Evolutionary conservation across 2,113 vertebrate genomes (phyloP).

Genomic region (Neoarius graeffei): DNA sequence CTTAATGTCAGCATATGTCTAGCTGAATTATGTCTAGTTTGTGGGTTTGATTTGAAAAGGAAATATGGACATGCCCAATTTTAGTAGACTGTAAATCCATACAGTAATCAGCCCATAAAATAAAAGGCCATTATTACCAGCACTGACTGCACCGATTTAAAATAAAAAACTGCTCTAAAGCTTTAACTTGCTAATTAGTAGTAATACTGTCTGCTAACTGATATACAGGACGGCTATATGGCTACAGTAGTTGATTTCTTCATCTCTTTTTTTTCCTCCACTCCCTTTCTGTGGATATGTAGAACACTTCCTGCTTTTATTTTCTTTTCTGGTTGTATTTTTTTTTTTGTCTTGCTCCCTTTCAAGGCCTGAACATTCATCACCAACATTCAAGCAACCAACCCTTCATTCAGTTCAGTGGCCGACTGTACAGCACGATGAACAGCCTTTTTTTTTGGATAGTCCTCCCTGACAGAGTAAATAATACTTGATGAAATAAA

Average conservation of each 20-base stretch:
- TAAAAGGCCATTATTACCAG: constrained; percentile 18
- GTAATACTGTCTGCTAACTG: background rate
- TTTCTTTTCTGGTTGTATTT: background rate
- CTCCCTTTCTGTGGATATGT: background rate
- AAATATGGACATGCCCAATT: background rate
- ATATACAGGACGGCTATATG: background rate
- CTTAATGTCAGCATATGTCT: background rate
- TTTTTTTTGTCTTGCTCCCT: constrained; percentile 1
- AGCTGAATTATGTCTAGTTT: background rate
- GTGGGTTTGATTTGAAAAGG: background rate
- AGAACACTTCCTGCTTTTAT: background rate
- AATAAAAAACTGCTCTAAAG: constrained; percentile 15
- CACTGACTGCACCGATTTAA: constrained; percentile 15
- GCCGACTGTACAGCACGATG: background rate
- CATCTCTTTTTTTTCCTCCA: background rate
- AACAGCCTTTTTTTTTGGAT: background rate
- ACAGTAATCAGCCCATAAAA: background rate
- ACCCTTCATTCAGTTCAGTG: background rate
- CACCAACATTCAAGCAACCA: constrained; percentile 8
- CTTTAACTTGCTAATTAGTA: constrained; percentile 11
- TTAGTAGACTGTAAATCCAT: background rate
- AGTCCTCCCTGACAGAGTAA: constrained; percentile 1
- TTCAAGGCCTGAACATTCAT: background rate
- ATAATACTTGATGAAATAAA: background rate
- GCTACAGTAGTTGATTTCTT: background rate